Base-by-base conservation (phyloP, 1,140 invertebrate species). In the Aradophagus sp. region DNA sequence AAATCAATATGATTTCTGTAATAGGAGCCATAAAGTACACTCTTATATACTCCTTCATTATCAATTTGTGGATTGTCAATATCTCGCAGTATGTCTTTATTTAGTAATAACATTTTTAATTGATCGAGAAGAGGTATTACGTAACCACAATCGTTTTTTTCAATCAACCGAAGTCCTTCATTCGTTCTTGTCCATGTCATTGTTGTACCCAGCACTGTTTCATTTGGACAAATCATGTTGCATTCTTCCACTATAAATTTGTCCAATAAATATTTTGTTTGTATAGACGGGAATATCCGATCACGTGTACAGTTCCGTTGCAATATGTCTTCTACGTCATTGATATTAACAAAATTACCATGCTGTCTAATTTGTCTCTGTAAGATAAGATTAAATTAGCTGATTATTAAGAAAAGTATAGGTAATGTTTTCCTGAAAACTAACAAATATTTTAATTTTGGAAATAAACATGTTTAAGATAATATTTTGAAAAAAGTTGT, bases 11-110 rank as follows among this genome's bases (percentile, higher is more conserved):
- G 10, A n/a, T 45, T 16, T 45, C 19, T 31, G 12, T 29, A 45
- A 45, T 45, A 45, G n/a, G 26, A 45, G 19, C 41, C 41, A 29
- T 45, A 6, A 7, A 41, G 26, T 11, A 41, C 38, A 12, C 1
- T 13, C 15, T 6, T 41, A 13, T 13, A 41, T 3, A 41, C 5
- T 1, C 15, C 17, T 16, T 41, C 15, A 10, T 41, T 26, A 11
- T 26, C 1, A 41, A 23, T 5, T 26, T 26, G 13, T 12, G 10
- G 1, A 19, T 34, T 58, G 11, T 8, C 13, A 16, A 38, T 32
- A 2, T 27, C 17, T 42, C 15, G 1, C 32, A 11, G 26, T 8
- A 38, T 10, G 32, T 56, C 14, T 20, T 42, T 2, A 42, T 31
- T 32, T 34, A 11, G 6, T 34, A 34, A n/a, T 19, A 39, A 19